Percentiles rank a stretch among this genome's conserved stretches.
These are phyloP conservation scores for Chiloscyllium punctatum DNA, from an alignment of 2,797 vertebrate species.

Conservation along the genomic window DNA sequence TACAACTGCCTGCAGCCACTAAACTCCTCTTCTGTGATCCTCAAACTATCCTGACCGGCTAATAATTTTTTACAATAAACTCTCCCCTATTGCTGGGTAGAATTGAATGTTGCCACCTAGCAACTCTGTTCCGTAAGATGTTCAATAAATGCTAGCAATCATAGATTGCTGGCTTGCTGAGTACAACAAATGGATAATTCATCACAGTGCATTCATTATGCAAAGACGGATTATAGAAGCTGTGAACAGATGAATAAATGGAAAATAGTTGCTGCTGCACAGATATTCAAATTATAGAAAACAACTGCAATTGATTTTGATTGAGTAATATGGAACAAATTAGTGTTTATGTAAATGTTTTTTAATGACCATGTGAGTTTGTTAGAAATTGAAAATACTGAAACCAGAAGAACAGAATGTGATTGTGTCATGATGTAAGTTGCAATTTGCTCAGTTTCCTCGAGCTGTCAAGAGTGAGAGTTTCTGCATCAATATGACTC, in stretches of 20 bases:
- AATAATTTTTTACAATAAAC: too few species aligned
- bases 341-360: background rate
- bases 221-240: background rate
- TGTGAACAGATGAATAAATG: background rate
- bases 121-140: too few species aligned
- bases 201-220: background rate
- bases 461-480: background rate
- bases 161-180: too few species aligned
- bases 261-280: background rate
- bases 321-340: background rate
- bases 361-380: background rate
- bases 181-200: too few species aligned
- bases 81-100: too few species aligned
- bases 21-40: too few species aligned
- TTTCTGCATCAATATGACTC: constrained; percentile 1
- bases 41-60: too few species aligned
- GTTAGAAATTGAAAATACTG: constrained; percentile 3
- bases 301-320: background rate
- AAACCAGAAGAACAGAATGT: background rate
- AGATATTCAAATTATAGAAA: background rate
- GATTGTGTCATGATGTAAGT: constrained; percentile 8
- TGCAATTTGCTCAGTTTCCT: constrained; percentile 25
- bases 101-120: too few species aligned
- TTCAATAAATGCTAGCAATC: too few species aligned
- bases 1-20: too few species aligned